Conservation (phyloP, 1,140 invertebrate species). For the Caenorhabditis elegans region DNA sequence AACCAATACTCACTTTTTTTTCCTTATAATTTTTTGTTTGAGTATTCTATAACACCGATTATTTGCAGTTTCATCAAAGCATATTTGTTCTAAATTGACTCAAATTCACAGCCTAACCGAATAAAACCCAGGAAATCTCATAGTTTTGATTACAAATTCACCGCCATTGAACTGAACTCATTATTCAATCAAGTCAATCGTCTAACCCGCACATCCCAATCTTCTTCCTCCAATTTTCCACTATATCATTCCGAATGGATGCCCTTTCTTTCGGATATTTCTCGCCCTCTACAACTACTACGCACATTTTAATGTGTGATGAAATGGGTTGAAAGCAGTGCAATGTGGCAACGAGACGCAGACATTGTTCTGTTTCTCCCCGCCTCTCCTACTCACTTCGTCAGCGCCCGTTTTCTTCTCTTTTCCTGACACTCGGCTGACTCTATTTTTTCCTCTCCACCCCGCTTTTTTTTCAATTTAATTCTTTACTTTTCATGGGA, state of each 20-base stretch:
- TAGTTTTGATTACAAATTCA: too few relatives aligned
- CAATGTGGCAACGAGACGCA: background rate
- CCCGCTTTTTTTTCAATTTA: background rate
- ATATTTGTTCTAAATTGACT: too few relatives aligned
- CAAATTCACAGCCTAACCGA: too few relatives aligned
- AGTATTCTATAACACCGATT: too few relatives aligned
- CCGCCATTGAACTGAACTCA: too few relatives aligned
- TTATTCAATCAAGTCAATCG: background rate
- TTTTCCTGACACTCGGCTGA: background rate
- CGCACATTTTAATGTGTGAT: constrained; percentile 14
- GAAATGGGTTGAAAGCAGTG: background rate
- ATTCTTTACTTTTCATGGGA: background rate
- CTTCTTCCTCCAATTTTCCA: background rate
- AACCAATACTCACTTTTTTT: too few relatives aligned
- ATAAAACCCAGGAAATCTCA: too few relatives aligned
- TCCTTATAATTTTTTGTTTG: too few relatives aligned
- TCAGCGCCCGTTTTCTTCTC: constrained; percentile 14
- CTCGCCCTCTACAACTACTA: constrained; percentile 8
- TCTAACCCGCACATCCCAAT: background rate
- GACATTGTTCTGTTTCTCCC: background rate
- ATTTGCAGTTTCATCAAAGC: too few relatives aligned
- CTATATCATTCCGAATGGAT: constrained; percentile 17
- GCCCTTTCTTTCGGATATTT: background rate
- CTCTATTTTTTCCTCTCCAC: background rate
- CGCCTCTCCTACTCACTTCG: background rate